A percentile compares a stretch with the other conserved stretches of the same genome.
phyloP scores from a whole-genome alignment of 2,113 vertebrate genomes.

The Actenoides hombroni region DNA sequence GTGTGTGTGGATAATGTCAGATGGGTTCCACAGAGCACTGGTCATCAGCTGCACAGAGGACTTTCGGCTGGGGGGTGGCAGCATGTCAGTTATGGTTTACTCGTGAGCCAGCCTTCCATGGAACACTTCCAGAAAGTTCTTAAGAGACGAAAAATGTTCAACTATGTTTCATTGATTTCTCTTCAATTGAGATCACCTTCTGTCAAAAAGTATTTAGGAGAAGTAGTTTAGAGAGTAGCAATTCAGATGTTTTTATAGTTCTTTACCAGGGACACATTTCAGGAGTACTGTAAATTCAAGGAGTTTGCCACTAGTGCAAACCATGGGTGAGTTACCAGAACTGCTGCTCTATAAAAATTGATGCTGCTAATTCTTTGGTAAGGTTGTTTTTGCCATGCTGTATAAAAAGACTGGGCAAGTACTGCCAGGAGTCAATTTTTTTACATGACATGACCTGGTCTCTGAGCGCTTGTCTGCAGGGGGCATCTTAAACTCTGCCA shows the following conservation, averaged over 20 bases:
- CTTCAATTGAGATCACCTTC: not conserved
- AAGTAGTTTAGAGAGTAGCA: not conserved
- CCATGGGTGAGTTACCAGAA: not conserved
- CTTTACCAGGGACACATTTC: not conserved
- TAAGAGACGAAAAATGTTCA: not conserved
- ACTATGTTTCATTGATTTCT: not conserved
- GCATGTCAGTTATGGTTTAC: not conserved
- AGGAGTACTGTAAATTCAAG: not conserved
- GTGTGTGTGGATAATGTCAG: accelerated
- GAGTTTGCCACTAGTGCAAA: not conserved
- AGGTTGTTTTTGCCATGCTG: not conserved
- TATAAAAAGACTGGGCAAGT: not conserved
- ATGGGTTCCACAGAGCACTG: accelerated
- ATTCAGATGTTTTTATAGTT: not conserved
- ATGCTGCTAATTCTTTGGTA: not conserved
- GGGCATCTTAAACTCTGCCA: not conserved
- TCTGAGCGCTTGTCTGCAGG: not conserved
- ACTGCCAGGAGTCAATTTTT: not conserved
- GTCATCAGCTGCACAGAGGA: accelerated
- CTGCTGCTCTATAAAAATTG: not conserved
- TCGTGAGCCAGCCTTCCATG: not conserved
- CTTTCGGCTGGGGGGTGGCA: not conserved
- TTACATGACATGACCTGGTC: not conserved
- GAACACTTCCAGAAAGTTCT: not conserved
- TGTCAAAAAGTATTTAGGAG: not conserved